These are phyloP conservation scores for Molanna angustata DNA, from an alignment of 2,888 invertebrate species.

Conservation along the genomic window DNA sequence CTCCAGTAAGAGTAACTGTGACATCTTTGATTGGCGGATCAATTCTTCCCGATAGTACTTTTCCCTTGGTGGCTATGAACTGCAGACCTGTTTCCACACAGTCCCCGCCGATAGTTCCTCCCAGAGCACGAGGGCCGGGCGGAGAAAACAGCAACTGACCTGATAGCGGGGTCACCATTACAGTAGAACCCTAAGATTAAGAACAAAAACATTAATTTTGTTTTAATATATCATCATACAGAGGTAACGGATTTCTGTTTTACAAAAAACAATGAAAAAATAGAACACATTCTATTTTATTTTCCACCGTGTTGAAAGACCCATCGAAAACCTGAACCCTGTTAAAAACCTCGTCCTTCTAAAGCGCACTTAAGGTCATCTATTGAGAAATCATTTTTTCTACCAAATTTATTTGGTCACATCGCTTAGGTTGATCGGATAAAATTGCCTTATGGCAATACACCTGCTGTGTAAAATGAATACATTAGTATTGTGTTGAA, in stretches of 20 bases:
- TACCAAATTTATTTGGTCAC: too few species aligned
- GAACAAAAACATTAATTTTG: too few species aligned
- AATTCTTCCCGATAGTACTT: conserved; percentile 63
- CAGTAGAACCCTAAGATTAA: conserved; percentile 50
- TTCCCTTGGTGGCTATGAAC: conserved; percentile 62
- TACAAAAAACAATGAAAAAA: too few species aligned
- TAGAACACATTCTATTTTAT: too few species aligned
- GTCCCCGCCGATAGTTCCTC: conserved; percentile 63
- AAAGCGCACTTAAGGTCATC: too few species aligned
- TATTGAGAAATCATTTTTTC: too few species aligned
- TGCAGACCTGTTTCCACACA: conserved; percentile 64
- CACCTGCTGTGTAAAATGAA: too few species aligned
- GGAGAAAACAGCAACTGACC: conserved; percentile 71
- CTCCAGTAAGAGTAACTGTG: conserved; percentile 52
- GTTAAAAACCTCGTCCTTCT: too few species aligned
- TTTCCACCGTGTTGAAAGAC: background rate
- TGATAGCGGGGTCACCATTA: conserved; percentile 66
- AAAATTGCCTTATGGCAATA: too few species aligned
- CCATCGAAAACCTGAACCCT: background rate
- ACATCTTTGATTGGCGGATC: conserved; percentile 63
- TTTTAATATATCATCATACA: too few species aligned
- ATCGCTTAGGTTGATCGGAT: too few species aligned
- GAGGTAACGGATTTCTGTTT: too few species aligned
- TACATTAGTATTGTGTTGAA: background rate
- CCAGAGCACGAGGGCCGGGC: conserved; percentile 58